A percentile compares a stretch with the other conserved stretches of the same genome.
phyloP scores from a whole-genome alignment of 2,888 invertebrate species.

The Pogonocherus hispidulus region DNA sequence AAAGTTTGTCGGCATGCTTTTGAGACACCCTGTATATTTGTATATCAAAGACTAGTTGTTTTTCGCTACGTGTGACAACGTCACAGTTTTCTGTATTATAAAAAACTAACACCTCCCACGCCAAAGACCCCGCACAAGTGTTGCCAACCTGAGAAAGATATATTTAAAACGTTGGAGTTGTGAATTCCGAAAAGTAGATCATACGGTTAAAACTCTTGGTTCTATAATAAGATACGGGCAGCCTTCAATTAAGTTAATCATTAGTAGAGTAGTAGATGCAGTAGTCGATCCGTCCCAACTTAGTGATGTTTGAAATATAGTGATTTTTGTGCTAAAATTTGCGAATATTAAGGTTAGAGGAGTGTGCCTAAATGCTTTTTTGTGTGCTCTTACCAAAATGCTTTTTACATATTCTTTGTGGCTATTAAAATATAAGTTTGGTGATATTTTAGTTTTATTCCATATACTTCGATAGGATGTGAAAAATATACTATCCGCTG shows the following conservation, averaged over 20 bases:
- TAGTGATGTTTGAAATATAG: constrained; percentile 37
- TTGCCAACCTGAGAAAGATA: constrained; percentile 31
- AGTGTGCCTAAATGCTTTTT: not conserved
- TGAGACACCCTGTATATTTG: too few relatives aligned
- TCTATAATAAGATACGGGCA: constrained; percentile 37
- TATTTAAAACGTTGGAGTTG: constrained; percentile 23
- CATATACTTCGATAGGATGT: too few relatives aligned
- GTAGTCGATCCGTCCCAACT: constrained; percentile 27
- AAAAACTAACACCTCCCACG: constrained; percentile 2
- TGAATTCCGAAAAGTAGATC: constrained; percentile 37
- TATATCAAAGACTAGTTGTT: constrained; percentile 4
- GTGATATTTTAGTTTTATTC: too few relatives aligned
- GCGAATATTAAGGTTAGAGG: constrained; percentile 17
- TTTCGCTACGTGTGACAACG: constrained; percentile 10
- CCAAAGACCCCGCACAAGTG: constrained; percentile 3
- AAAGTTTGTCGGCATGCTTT: too few relatives aligned
- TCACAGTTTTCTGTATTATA: not conserved
- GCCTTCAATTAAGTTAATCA: constrained; percentile 32
- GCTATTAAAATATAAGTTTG: too few relatives aligned
- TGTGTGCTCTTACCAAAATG: not conserved
- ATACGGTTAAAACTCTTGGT: constrained; percentile 32
- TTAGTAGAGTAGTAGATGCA: constrained; percentile 16
- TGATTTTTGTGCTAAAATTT: constrained; percentile 27
- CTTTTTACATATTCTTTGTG: not conserved
- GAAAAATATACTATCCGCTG: too few relatives aligned